Conservation (phyloP, 2,797 vertebrate species). For the Chrysocyon brachyurus region DNA sequence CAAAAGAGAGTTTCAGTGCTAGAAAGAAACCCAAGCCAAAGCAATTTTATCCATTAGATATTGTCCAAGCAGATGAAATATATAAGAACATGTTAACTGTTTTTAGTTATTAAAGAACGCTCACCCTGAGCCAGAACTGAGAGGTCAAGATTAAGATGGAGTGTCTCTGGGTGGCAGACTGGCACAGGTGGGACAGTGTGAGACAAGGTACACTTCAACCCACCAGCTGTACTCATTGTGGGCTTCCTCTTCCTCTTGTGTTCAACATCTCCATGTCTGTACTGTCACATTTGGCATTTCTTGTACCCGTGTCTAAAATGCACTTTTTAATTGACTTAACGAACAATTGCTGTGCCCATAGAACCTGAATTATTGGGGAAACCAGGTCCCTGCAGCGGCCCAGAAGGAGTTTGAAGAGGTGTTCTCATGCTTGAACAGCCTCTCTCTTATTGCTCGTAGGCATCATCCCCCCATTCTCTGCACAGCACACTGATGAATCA, state of each 20-base stretch:
- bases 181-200: not conserved
- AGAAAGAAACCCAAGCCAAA: not conserved
- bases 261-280: not conserved
- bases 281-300: not conserved
- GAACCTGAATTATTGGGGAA: not conserved
- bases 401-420: not conserved
- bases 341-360: not conserved
- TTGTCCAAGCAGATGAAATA: not conserved
- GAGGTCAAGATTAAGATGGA: not conserved
- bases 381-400: not conserved
- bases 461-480: not conserved
- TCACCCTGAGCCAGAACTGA: not conserved
- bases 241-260: not conserved
- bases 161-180: not conserved
- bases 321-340: not conserved
- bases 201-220: not conserved
- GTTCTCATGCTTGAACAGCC: not conserved
- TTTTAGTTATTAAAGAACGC: not conserved
- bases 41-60: not conserved
- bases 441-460: not conserved
- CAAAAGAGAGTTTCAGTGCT: not conserved
- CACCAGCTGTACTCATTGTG: not conserved
- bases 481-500: not conserved
- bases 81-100: not conserved
- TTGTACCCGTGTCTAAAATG: not conserved